Evolutionary conservation across 2,113 vertebrate species (phyloP).

Genomic region (Ornithorhynchus anatinus): DNA sequence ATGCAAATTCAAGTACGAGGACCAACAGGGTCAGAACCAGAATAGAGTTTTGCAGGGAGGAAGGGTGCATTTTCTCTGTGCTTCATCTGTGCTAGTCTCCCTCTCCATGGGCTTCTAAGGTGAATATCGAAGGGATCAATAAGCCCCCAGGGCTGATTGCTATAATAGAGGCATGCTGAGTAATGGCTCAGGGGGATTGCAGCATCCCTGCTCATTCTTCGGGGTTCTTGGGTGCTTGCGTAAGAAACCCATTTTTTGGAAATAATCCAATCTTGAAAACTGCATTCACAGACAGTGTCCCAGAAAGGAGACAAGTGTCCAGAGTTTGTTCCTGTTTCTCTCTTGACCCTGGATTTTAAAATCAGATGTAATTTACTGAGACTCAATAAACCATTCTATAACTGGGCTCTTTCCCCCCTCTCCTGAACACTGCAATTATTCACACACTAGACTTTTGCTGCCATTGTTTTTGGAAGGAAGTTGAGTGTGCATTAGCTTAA

Average conservation of each 20-base stretch:
- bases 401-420: neutral
- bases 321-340: neutral
- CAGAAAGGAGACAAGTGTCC: neutral
- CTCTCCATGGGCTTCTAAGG: too few relatives aligned
- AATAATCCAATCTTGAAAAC: neutral
- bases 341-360: neutral
- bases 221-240: neutral
- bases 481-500: neutral
- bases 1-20: too few relatives aligned
- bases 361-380: neutral
- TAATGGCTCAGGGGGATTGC: rapidly evolving
- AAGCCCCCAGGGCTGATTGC: too few relatives aligned
- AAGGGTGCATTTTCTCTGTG: too few relatives aligned
- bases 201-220: rapidly evolving
- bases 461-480: neutral
- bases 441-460: neutral
- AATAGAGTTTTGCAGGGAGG: too few relatives aligned
- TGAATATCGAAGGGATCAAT: too few relatives aligned
- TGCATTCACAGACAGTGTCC: neutral
- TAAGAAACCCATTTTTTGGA: neutral
- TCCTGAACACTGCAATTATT: neutral
- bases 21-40: too few relatives aligned
- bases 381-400: neutral
- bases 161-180: too few relatives aligned
- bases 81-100: too few relatives aligned